phyloP scores from a whole-genome alignment of 2,888 invertebrate species.

The Spodoptera picta region DNA sequence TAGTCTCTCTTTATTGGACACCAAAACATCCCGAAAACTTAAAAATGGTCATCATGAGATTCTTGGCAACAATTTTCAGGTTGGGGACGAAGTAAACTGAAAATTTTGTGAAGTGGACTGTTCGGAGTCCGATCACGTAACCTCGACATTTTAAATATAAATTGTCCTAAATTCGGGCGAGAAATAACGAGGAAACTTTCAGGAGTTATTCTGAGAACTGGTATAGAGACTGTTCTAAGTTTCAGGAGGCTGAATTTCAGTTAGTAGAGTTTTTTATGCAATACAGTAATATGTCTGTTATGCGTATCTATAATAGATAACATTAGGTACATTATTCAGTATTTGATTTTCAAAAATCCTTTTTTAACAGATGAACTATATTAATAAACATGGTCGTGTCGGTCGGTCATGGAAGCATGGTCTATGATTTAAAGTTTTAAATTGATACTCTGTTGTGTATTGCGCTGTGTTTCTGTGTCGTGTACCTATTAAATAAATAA shows the following conservation, averaged over 20 bases:
- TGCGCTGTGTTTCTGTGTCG: too few relatives aligned
- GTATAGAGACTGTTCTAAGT: not conserved
- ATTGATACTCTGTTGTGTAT: too few relatives aligned
- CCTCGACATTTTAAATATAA: conserved; percentile 47
- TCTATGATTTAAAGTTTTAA: too few relatives aligned
- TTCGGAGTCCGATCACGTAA: conserved; percentile 43
- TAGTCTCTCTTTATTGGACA: conserved; percentile 11
- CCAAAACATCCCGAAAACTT: conserved; percentile 13
- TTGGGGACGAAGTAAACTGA: conserved; percentile 7
- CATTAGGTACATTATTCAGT: too few relatives aligned
- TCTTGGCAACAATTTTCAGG: conserved; percentile 13
- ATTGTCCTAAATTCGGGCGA: conserved; percentile 36
- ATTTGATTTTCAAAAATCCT: too few relatives aligned
- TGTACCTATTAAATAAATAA: too few relatives aligned
- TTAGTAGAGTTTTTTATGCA: not conserved
- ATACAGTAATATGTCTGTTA: not conserved
- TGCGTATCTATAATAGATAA: too few relatives aligned
- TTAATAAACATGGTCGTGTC: too few relatives aligned
- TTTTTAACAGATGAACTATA: too few relatives aligned
- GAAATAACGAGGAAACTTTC: conserved; percentile 45
- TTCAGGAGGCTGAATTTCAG: not conserved
- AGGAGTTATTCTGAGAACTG: conserved; percentile 17
- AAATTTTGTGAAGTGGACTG: conserved; percentile 18
- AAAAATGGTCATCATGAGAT: conserved; percentile 21
- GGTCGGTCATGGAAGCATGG: too few relatives aligned